Evolutionary conservation across 2,797 vertebrate genomes (phyloP).

Genomic region (Helicolenus hilgendorfi): DNA sequence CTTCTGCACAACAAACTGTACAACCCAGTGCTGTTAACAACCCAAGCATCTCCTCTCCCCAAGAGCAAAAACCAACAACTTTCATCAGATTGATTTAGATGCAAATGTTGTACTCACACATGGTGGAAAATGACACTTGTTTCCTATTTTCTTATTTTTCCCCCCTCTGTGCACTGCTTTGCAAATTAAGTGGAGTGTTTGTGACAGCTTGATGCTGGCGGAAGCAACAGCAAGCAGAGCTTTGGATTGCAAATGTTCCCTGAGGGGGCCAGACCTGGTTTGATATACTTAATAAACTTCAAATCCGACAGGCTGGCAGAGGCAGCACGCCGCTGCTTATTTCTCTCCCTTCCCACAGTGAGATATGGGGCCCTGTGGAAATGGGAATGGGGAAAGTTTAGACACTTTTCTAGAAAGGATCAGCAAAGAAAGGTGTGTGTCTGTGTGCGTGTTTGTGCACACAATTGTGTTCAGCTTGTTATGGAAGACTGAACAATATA

Average conservation of each 20-base stretch:
- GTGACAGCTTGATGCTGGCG: slow-evolving; percentile 87
- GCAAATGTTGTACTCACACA: slow-evolving; percentile 75
- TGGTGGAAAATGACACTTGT: slow-evolving; percentile 82
- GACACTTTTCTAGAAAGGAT: slow-evolving; percentile 66
- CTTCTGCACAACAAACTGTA: slow-evolving; percentile 42
- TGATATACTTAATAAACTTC: slow-evolving; percentile 90
- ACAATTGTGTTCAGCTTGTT: slow-evolving; percentile 14
- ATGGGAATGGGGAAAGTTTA: slow-evolving; percentile 75
- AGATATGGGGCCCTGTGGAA: slow-evolving; percentile 73
- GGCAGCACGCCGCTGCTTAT: slow-evolving; percentile 70
- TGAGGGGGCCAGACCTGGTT: slow-evolving; percentile 80
- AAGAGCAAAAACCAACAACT: slow-evolving; percentile 71
- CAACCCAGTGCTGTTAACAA: slow-evolving; percentile 47
- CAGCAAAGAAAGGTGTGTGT: slow-evolving; percentile 51
- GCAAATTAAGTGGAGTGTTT: slow-evolving; percentile 88
- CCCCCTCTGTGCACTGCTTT: slow-evolving; percentile 79
- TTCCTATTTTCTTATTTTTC: slow-evolving; percentile 77
- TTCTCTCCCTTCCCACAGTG: slow-evolving; percentile 67
- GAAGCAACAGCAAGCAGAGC: slow-evolving; percentile 83
- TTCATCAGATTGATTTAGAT: slow-evolving; percentile 80
- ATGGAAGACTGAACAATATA: slow-evolving; percentile 36
- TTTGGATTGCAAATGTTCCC: slow-evolving; percentile 88
- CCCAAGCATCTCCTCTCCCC: slow-evolving; percentile 51
- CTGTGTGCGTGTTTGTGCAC: not conserved
- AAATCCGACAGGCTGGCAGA: slow-evolving; percentile 85